Evolutionary conservation across 2,888 invertebrate genomes (phyloP).

Genomic region (Drosophila greeni): DNA sequence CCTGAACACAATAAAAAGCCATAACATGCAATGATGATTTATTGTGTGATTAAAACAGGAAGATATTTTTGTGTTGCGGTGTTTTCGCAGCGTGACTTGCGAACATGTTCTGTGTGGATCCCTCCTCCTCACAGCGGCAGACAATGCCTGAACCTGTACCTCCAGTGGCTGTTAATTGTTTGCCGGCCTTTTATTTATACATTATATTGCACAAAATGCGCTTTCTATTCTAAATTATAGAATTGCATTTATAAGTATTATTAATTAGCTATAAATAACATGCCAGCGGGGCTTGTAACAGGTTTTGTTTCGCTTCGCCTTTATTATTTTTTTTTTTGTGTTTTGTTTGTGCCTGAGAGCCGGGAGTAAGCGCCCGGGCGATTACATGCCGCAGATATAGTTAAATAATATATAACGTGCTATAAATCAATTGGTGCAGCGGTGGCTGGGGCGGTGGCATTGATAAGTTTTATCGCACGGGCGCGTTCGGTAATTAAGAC

Average conservation of each 20-base stretch:
- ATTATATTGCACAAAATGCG: slow-evolving; percentile 43
- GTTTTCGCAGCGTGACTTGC: slow-evolving; percentile 62
- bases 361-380: slow-evolving; percentile 55
- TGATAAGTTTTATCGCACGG: slow-evolving; percentile 71
- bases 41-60: slow-evolving; percentile 70
- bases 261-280: slow-evolving; percentile 73
- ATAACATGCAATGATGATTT: slow-evolving; percentile 63
- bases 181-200: slow-evolving; percentile 55
- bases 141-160: slow-evolving; percentile 8
- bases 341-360: slow-evolving; percentile 22
- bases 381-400: slow-evolving; percentile 53
- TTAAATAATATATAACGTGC: slow-evolving; percentile 68
- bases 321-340: background rate
- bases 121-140: background rate
- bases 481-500: slow-evolving; percentile 67
- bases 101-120: slow-evolving; percentile 52
- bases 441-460: slow-evolving; percentile 27
- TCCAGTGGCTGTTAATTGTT: slow-evolving; percentile 48
- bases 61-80: slow-evolving; percentile 54
- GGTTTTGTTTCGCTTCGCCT: slow-evolving; percentile 39
- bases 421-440: slow-evolving; percentile 61
- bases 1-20: slow-evolving; percentile 42
- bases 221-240: slow-evolving; percentile 68
- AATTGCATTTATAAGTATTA: slow-evolving; percentile 73
- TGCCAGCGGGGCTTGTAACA: slow-evolving; percentile 54